A percentile compares a stretch with the other conserved stretches of the same genome.
Evolutionary conservation across 2,797 vertebrate genomes (phyloP).

Genomic region (Dermochelys coriacea): DNA sequence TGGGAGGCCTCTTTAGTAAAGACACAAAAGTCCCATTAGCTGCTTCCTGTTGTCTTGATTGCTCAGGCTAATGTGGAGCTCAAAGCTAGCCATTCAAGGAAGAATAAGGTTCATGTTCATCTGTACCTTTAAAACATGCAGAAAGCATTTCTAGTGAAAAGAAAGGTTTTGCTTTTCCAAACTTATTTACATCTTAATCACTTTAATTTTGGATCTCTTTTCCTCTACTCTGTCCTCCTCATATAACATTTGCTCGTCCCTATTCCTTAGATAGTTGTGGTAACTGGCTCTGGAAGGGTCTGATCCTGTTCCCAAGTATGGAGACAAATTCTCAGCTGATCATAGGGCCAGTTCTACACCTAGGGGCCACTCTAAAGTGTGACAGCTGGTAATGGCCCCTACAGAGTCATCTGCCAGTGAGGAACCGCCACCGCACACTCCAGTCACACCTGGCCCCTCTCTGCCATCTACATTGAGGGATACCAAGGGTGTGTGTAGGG

Average conservation of each 20-base stretch:
- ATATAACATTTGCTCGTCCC: not conserved
- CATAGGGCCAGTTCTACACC: not conserved
- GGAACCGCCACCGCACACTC: fast-evolving
- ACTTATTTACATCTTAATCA: not conserved
- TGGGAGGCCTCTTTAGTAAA: slow-evolving; percentile 41
- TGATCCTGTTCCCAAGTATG: not conserved
- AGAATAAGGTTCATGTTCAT: not conserved
- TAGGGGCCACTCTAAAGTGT: not conserved
- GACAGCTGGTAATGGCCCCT: not conserved
- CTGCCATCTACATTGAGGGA: fast-evolving
- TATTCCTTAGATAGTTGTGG: not conserved
- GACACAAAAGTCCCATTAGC: slow-evolving; percentile 69
- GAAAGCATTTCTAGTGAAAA: not conserved
- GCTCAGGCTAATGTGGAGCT: not conserved
- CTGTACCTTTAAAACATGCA: not conserved
- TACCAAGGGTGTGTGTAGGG: not conserved
- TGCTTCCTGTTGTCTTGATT: slow-evolving; percentile 75
- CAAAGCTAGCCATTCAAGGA: not conserved
- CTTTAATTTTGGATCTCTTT: fast-evolving
- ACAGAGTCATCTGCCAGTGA: not conserved
- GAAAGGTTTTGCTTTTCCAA: not conserved
- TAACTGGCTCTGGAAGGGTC: not conserved
- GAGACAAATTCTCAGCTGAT: fast-evolving
- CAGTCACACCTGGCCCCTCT: not conserved
- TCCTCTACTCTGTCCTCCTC: not conserved